Evolutionary conservation across 2,797 vertebrate genomes (phyloP), one percentile per base, ranked within the genome.

Genomic region (Onychomys leucogaster): DNA sequence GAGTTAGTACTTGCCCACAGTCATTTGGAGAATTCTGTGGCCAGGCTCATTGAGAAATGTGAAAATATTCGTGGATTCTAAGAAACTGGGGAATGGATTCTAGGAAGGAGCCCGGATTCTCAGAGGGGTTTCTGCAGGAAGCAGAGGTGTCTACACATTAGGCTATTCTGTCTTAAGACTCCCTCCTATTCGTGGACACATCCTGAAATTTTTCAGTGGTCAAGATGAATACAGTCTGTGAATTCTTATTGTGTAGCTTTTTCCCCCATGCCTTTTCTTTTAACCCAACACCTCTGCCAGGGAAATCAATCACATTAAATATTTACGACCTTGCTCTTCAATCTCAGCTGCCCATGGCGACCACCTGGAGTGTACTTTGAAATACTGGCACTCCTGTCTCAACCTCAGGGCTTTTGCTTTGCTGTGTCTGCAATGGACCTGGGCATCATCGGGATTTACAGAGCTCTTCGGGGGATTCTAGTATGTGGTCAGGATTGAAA

Each of bases 391-490:
- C 6, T 76, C 63, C 14, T 2, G 34, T 59, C 29, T 14, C n/a
- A 80, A 19, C 3, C 19, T 43, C 25, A 34, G 25, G 90, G 52
- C 19, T 84, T 95, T 91, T 85, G 34, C 65, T 96, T 71, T 69
- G 67, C 78, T 77, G 11, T 6, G 10, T 69, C 25, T 57, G 67
- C 49, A 9, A 25, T 59, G 19, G 13, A 9, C 32, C 67, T 89
- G 43, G 25, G 14, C 27, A 83, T 46, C 21, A 63, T 34, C 16
- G 37, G 13, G n/a, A 90, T n/a, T 90, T 90, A 90, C 76, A 57
- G 90, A 92, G 13, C 75, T 93, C 37, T 12, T 32, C 43, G 29
- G 73, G 73, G 91, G 71, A 95, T 88, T 94, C 29, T 90, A 76
- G 46, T 63, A 63, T 21, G 5, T 7, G 69, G 81, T 43, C 67